Evolutionary conservation across 2,888 invertebrate species (phyloP).

Genomic region (Ornithoptera alexandrae): DNA sequence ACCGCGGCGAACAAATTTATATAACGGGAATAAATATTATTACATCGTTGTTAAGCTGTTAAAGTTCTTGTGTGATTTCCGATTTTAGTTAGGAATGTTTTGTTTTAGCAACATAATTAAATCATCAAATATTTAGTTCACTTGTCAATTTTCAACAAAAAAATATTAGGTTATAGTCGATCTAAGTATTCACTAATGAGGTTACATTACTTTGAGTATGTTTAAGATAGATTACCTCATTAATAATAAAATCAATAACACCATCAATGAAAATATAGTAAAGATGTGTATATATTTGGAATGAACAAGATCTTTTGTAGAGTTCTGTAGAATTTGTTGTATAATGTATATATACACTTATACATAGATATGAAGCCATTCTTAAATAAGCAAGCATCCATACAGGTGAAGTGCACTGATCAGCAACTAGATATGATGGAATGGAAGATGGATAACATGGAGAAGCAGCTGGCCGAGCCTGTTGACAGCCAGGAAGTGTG

Average conservation of each 20-base stretch:
- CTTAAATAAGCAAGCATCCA: slow-evolving; percentile 7
- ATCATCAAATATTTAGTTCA: background rate
- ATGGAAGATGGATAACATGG: slow-evolving; percentile 86
- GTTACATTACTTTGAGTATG: background rate
- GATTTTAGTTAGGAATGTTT: background rate
- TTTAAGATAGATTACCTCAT: background rate
- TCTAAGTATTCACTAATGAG: background rate
- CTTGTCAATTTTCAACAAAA: background rate
- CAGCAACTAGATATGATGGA: slow-evolving; percentile 86
- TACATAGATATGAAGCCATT: background rate
- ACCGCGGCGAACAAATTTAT: background rate
- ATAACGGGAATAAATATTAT: background rate
- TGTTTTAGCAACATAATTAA: background rate
- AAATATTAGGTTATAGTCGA: background rate
- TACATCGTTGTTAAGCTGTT: background rate
- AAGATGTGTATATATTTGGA: background rate
- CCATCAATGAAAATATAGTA: background rate
- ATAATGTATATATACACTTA: background rate
- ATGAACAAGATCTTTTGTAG: background rate
- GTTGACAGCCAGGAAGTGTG: slow-evolving; percentile 81
- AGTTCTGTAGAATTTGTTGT: background rate
- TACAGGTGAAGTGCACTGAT: slow-evolving; percentile 86
- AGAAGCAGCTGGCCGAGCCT: slow-evolving; percentile 81
- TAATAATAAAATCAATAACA: background rate
- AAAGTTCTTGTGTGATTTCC: background rate